A percentile compares a stretch with the other conserved stretches of the same genome.
These are phyloP conservation scores for Palythoa grandis DNA, from an alignment of 92 coral and sea anemone species.

Conservation along the genomic window DNA sequence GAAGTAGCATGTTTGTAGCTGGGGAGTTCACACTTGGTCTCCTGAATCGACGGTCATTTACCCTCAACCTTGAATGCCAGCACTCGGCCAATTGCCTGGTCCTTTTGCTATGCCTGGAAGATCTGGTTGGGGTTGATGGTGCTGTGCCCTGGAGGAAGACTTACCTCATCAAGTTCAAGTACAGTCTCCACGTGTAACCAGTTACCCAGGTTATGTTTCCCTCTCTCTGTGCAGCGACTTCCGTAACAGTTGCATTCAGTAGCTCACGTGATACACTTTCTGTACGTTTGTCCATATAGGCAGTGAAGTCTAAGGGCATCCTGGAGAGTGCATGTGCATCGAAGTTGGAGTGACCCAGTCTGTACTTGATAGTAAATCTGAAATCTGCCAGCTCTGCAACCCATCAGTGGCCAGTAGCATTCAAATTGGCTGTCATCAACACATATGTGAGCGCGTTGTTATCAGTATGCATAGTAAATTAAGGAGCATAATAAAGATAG, in stretches of 20 bases:
- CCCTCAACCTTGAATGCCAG: conserved; percentile 37
- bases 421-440: conserved; percentile 49
- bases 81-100: conserved; percentile 33
- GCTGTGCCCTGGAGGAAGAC: conserved; percentile 3
- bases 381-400: conserved; percentile 51
- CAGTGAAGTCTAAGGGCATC: conserved; percentile 40
- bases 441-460: conserved; percentile 42
- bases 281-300: conserved; percentile 43
- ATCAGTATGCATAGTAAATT: neutral
- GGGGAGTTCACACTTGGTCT: neutral
- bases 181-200: conserved; percentile 10
- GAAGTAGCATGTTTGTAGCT: neutral
- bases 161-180: conserved; percentile 7
- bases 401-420: conserved; percentile 57
- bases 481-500: conserved; percentile 12
- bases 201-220: conserved; percentile 37
- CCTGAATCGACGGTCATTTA: neutral
- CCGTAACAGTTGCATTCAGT: conserved; percentile 39
- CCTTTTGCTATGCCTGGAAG: conserved; percentile 37
- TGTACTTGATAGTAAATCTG: conserved; percentile 46
- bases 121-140: conserved; percentile 19
- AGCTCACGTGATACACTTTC: conserved; percentile 30
- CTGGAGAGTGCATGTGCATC: conserved; percentile 53
- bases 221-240: conserved; percentile 38
- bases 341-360: conserved; percentile 25